These are phyloP conservation scores for Aphidoletes aphidimyza DNA, from an alignment of 2,888 invertebrate species.

Conservation along the genomic window DNA sequence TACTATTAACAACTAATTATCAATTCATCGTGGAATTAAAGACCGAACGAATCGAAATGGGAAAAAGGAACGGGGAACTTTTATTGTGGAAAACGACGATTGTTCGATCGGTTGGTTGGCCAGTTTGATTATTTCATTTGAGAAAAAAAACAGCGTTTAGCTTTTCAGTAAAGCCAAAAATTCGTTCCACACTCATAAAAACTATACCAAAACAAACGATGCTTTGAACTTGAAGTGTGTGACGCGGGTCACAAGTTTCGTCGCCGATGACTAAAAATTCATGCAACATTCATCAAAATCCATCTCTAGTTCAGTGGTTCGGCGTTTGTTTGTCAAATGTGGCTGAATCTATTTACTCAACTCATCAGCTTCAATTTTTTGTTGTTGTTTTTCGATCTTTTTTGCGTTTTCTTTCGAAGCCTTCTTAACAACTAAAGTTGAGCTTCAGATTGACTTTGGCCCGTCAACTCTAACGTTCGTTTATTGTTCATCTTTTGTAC, in stretches of 20 bases:
- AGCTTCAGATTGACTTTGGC: no score
- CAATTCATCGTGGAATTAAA: constrained; percentile 39
- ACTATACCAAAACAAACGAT: constrained; percentile 17
- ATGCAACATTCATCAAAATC: not conserved
- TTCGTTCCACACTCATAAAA: constrained; percentile 35
- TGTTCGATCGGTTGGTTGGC: no score
- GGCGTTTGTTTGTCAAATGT: no score
- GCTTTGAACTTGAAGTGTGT: not conserved
- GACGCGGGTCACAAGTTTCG: not conserved
- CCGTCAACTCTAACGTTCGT: not conserved
- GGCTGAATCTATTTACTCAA: not conserved
- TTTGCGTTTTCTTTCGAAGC: not conserved
- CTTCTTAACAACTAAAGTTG: no score
- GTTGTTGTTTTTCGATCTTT: not conserved
- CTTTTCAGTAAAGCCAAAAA: not conserved
- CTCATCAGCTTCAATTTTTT: not conserved
- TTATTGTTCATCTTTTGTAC: constrained; percentile 37
- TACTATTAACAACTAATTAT: constrained; percentile 51
- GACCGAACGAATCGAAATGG: not conserved
- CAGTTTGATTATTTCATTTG: not conserved
- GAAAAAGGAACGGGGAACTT: not conserved
- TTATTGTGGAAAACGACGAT: no score
- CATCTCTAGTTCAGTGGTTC: no score
- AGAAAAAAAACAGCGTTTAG: not conserved
- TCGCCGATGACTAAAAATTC: not conserved